Evolutionary conservation across 2,797 vertebrate genomes (phyloP).

Genomic region (Tauraco hartlaubi): DNA sequence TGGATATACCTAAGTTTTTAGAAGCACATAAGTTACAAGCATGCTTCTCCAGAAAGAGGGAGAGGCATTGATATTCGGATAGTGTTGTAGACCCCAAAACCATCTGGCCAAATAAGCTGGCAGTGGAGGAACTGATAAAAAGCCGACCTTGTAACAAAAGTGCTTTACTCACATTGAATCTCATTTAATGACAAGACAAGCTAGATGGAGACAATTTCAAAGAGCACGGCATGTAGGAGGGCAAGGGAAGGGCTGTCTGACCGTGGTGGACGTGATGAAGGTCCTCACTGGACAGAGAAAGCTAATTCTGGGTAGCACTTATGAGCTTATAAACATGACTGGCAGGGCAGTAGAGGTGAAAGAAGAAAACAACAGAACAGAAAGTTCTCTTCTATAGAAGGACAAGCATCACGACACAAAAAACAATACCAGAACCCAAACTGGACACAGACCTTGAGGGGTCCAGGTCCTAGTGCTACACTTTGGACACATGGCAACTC

Average conservation of each 20-base stretch:
- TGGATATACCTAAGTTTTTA: not conserved
- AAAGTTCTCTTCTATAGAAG: not conserved
- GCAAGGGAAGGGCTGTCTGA: not conserved
- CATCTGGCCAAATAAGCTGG: not conserved
- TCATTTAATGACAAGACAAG: not conserved
- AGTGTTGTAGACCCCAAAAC: not conserved
- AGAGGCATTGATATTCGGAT: not conserved
- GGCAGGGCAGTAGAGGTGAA: not conserved
- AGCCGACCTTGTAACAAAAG: not conserved
- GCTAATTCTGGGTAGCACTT: not conserved
- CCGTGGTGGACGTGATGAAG: not conserved
- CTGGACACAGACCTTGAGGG: not conserved
- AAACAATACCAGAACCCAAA: not conserved
- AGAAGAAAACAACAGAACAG: not conserved
- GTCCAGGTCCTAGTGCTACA: fast-evolving
- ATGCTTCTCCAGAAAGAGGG: not conserved
- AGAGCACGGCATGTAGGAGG: not conserved
- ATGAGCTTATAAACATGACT: not conserved
- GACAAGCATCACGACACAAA: not conserved
- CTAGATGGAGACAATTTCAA: not conserved
- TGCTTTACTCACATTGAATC: not conserved
- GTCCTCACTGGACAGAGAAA: not conserved
- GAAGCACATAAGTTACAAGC: not conserved
- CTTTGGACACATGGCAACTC: not conserved
- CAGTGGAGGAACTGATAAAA: not conserved